These are phyloP conservation scores for Rallus crepitans DNA, from an alignment of 2,797 vertebrate species.

Conservation along the genomic window DNA sequence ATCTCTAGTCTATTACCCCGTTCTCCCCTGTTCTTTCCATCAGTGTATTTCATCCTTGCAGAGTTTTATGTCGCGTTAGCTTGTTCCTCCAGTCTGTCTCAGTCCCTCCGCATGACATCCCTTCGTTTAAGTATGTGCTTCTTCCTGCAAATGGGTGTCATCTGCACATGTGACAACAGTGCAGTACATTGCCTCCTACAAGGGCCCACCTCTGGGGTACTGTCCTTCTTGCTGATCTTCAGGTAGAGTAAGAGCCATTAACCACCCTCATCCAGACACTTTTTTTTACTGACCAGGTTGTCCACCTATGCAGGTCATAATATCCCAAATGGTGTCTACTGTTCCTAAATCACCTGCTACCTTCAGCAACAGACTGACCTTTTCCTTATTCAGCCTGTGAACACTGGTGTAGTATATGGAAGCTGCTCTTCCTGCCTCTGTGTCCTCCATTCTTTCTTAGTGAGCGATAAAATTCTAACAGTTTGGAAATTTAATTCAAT, in stretches of 20 bases:
- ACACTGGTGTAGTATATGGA: no score
- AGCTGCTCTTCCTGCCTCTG: background rate
- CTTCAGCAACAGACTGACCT: accelerated
- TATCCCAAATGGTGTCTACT: background rate
- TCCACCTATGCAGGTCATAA: background rate
- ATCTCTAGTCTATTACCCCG: background rate
- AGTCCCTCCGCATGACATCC: background rate
- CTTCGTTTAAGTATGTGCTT: background rate
- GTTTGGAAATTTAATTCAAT: background rate
- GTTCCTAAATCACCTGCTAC: background rate
- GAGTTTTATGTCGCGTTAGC: background rate
- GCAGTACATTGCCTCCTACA: background rate
- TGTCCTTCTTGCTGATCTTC: background rate
- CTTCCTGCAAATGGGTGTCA: background rate
- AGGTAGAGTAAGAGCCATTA: background rate
- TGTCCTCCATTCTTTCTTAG: background rate
- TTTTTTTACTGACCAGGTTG: background rate
- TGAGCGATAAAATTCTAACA: background rate
- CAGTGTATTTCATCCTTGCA: background rate
- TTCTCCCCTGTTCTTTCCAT: background rate
- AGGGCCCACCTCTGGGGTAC: background rate
- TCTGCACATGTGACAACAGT: background rate
- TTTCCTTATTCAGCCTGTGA: background rate
- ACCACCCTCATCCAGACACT: background rate
- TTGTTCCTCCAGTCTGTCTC: background rate